Evolutionary conservation across 2,888 invertebrate species (phyloP).

Genomic region (Pseudoips prasinana): DNA sequence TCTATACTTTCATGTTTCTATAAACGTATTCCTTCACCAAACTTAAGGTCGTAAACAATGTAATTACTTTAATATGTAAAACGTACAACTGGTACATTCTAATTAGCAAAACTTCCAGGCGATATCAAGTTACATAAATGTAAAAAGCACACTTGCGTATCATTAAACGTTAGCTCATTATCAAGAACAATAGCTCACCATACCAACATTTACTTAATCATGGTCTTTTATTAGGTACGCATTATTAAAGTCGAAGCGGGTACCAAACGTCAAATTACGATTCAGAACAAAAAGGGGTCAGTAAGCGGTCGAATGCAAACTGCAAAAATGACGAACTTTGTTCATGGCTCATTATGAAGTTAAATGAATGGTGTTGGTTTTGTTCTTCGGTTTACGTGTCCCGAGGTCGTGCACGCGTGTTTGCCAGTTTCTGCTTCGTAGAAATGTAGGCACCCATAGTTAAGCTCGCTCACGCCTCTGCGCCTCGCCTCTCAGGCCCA

Average conservation of each 20-base stretch:
- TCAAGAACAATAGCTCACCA: constrained; percentile 64
- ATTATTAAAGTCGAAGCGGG: constrained; percentile 65
- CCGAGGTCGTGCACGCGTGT: constrained; percentile 43
- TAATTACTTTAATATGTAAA: no score
- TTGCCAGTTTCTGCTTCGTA: constrained; percentile 27
- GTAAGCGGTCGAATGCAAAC: constrained; percentile 55
- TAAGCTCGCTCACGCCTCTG: constrained; percentile 23
- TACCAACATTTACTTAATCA: constrained; percentile 67
- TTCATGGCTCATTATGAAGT: constrained; percentile 76
- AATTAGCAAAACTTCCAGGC: constrained; percentile 30
- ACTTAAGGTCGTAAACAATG: no score
- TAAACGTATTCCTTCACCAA: no score
- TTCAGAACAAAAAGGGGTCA: constrained; percentile 62
- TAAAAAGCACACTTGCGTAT: constrained; percentile 45
- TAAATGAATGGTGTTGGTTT: constrained; percentile 66
- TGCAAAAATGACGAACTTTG: constrained; percentile 70
- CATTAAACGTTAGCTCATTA: constrained; percentile 56
- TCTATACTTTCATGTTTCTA: no score
- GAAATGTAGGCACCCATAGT: constrained; percentile 22
- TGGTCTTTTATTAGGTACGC: constrained; percentile 60
- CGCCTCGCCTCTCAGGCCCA: constrained; percentile 21
- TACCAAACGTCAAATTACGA: constrained; percentile 64
- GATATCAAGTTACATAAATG: constrained; percentile 48
- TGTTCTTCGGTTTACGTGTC: constrained; percentile 50
- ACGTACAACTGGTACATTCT: constrained; percentile 4